Percentiles rank a stretch among this genome's conserved stretches.
Evolutionary conservation across 2,113 vertebrate species (phyloP).

Genomic region (Pseudolaguvia tuberculata): DNA sequence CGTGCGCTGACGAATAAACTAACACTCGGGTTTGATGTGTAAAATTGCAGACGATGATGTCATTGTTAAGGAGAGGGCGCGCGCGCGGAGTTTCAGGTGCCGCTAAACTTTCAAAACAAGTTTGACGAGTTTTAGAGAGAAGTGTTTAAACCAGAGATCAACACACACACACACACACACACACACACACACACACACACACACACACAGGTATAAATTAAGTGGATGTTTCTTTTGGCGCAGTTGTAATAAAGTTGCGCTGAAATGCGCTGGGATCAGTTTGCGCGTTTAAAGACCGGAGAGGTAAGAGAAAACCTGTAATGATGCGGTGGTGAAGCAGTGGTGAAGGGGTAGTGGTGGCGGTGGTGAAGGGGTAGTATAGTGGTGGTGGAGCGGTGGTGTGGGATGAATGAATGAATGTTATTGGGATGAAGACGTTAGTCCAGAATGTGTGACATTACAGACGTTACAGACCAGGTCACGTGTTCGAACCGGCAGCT

Average conservation of each 20-base stretch:
- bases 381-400: no score
- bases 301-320: no score
- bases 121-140: slow-evolving; percentile 5
- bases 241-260: background rate
- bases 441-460: background rate
- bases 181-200: no score
- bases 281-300: slow-evolving; percentile 60
- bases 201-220: background rate
- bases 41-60: slow-evolving; percentile 60
- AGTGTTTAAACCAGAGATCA: background rate
- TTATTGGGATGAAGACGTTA: background rate
- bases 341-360: no score
- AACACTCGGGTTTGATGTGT: slow-evolving; percentile 28
- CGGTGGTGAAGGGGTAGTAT: no score
- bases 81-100: slow-evolving; percentile 58
- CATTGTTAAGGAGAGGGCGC: slow-evolving; percentile 37
- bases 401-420: no score
- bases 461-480: no score
- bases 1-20: slow-evolving; percentile 26
- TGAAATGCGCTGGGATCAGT: slow-evolving; percentile 73
- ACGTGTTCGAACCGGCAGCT: background rate
- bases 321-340: no score
- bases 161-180: background rate
- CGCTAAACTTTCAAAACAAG: slow-evolving; percentile 61
- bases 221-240: slow-evolving; percentile 35